Base-by-base conservation (phyloP, 2,113 vertebrate genomes). In the Cranoglanis bouderius region DNA sequence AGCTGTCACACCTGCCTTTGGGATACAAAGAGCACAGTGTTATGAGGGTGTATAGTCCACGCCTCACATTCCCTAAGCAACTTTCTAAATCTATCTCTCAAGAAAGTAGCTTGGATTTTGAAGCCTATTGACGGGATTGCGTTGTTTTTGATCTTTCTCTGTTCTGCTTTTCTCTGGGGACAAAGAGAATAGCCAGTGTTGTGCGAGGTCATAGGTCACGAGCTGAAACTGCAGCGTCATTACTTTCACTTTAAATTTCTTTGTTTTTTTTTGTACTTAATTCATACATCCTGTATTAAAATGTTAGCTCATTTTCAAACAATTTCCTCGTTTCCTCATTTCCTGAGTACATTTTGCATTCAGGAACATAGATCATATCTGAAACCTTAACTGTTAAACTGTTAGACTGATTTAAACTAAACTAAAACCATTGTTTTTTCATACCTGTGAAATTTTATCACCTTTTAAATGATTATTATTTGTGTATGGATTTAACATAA, bases 1-100 rank as follows among this genome's bases (percentile, higher is more conserved):
- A 95, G 96, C 95, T 95, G 95, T 93, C 90, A 29, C 93, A 90
- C 91, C 92, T 93, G 92, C 87, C 87, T 82, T 78, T 63, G 61
- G 88, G 87, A 85, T 91, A 95, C 95, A 95, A 95, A 94, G 94
- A 90, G 88, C 85, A 85, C 92, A 93, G 92, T 95, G 88, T 94
- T 75, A 86, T 3, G 81, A 91, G 86, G 70, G 85, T 82, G 91
- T 85, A 82, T 67, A 43, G 82, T 77, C 75, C 92, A 93, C 75
- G 90, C 91, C 92, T 92, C 78, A 90, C 90, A 95, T 95, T 94
- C 93, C 88, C 67, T 0, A 89, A 92, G 91, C 87, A 90, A 75
- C 89, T 93, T 55, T 63, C 92, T 90, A 93, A 94, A 85, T 43
- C 8, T 85, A 94, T 89, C 90, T 72, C 77, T 85, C 59, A 55